Percentiles rank a stretch among this genome's conserved stretches.
Conservation (phyloP, 37 sponge, comb jelly and placozoan species). For the Trichoplax adhaerens region DNA sequence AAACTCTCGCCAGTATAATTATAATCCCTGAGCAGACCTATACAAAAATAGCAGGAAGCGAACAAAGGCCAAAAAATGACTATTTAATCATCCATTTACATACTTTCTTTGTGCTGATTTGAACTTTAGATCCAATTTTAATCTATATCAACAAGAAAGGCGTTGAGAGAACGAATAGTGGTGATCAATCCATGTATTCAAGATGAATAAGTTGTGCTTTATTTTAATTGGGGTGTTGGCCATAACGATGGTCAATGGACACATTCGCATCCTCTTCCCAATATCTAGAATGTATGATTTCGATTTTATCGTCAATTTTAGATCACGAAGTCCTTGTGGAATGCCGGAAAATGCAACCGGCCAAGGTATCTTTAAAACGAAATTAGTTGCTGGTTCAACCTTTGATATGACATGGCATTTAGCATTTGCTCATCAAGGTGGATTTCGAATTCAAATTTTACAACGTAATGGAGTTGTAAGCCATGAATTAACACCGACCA, state of each 20-base stretch:
- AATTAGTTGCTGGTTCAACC: slow-evolving; percentile 24
- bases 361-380: slow-evolving; percentile 15
- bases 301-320: slow-evolving; percentile 63
- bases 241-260: neutral
- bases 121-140: too few relatives aligned
- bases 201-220: too few relatives aligned
- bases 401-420: slow-evolving; percentile 30
- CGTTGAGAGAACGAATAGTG: too few relatives aligned
- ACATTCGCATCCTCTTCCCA: slow-evolving; percentile 42
- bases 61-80: too few relatives aligned
- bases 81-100: too few relatives aligned
- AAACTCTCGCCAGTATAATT: too few relatives aligned
- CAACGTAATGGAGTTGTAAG: slow-evolving; percentile 20
- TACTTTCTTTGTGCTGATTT: too few relatives aligned
- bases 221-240: too few relatives aligned
- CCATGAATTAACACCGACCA: slow-evolving; percentile 4
- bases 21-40: too few relatives aligned
- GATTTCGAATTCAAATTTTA: slow-evolving; percentile 24
- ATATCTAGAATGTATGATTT: slow-evolving; percentile 29
- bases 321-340: slow-evolving; percentile 59
- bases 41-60: too few relatives aligned
- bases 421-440: slow-evolving; percentile 40
- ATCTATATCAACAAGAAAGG: too few relatives aligned
- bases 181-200: too few relatives aligned
- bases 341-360: slow-evolving; percentile 19